Conservation (phyloP, 92 coral and sea anemone genomes). For the Paramuricea clavata region DNA sequence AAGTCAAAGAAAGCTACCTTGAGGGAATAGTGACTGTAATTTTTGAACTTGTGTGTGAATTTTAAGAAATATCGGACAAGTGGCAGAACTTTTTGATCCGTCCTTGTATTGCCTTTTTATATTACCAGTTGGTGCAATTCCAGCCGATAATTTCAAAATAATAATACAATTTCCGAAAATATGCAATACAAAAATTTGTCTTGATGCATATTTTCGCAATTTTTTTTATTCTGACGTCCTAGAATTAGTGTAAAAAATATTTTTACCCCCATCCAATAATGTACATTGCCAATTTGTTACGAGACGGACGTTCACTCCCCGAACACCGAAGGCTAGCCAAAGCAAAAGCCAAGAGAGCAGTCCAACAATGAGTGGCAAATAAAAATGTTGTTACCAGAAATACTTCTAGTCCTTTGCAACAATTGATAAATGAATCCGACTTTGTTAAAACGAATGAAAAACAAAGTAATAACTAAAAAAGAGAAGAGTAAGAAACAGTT, state of each 20-base stretch:
- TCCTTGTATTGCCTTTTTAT: background rate
- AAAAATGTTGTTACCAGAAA: constrained; percentile 57
- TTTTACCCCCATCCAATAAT: constrained; percentile 87
- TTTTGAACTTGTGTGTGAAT: background rate
- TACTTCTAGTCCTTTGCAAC: constrained; percentile 2
- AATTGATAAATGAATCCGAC: background rate
- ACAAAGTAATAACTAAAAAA: constrained; percentile 40
- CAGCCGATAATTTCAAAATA: too few species aligned
- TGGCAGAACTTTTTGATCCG: background rate
- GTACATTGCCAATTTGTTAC: constrained; percentile 59
- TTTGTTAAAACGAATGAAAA: constrained; percentile 36
- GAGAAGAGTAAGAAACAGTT: too few species aligned
- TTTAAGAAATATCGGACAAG: background rate
- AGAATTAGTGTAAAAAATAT: background rate
- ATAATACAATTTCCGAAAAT: too few species aligned
- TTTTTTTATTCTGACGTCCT: background rate
- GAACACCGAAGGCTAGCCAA: constrained; percentile 80
- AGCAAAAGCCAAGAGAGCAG: constrained; percentile 78
- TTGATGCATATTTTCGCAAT: background rate
- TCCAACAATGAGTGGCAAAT: constrained; percentile 83
- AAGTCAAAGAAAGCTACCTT: background rate
- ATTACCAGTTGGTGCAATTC: too few species aligned
- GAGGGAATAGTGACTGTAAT: background rate
- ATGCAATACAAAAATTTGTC: too few species aligned
- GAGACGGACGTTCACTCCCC: constrained; percentile 40